Evolutionary conservation across 2,797 vertebrate genomes (phyloP), one percentile per base, ranked within the genome.

Genomic region (Lophius americanus): DNA sequence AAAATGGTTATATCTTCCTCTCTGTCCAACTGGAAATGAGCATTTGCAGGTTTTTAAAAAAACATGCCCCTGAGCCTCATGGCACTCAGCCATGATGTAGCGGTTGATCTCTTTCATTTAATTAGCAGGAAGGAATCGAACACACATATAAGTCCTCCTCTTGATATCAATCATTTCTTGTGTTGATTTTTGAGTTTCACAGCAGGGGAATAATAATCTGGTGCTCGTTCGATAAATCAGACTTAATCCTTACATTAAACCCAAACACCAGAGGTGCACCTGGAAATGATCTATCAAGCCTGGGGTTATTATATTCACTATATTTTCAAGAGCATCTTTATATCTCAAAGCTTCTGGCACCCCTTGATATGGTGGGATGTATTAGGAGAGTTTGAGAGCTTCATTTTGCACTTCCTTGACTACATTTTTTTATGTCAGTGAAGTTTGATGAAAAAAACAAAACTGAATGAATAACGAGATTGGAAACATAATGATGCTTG

Each of bases 281-380:
- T 87, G 79, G 83, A 76, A 70, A 69, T 55, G 54, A n/a, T n/a
- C n/a, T n/a, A 80, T 85, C 65, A 67, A 53, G 35, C 35, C 52
- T 58, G 8, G 13, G 59, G 64, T 68, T 61, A 4, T 14, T 50
- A 53, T 42, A 60, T 44, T 13, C 36, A 42, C n/a, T 6, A 48
- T 43, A 36, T 49, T 59, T 51, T 9, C n/a, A n/a, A 5, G 51
- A 57, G 47, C 47, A 6, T 42, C 72, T 56, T 43, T 37, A 51
- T 60, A 57, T 50, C 32, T 7, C 14, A 3, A 46, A 43, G 51
- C 5, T 37, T 49, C 47, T 70, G 54, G 13, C 37, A 37, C 6
- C 1, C 6, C 14, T 41, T 62, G 9, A 47, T 65, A 23, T 62
- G 41, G 39, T 32, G 11, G 33, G 51, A 6, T 50, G 6, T 10